Evolutionary conservation across 1,140 invertebrate genomes (phyloP), one percentile per base, ranked within the genome.

Genomic region (Heliconius eleuchia): DNA sequence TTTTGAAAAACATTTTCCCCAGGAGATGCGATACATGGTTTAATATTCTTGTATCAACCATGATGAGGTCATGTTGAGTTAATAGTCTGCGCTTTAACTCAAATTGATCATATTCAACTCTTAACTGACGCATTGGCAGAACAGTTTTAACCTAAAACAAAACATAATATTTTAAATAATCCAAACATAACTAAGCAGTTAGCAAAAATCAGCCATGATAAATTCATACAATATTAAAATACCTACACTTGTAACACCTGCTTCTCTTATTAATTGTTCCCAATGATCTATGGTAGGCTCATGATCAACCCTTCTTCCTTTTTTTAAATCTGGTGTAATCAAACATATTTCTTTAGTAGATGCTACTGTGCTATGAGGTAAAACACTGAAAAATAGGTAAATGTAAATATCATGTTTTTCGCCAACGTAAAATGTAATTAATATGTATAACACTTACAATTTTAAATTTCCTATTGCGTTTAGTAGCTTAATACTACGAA

Each of bases 61-160:
- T 93, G 79, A 96, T 96, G 50, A 95, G 91, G 85, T 97, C 96
- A 87, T 96, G 96, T 78, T 95, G 95, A 30, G 94, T 95, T 7
- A 96, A 85, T 1, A 97, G 88, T 82, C 96, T 95, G 34, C 95
- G 91, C 86, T 95, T 96, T 85, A 96, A 87, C 90, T 97, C 96
- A 92, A 93, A 96, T 55, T 96, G 96, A 83, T 96, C 95, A 90
- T 96, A 96, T 89, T 97, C 96, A 3, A 96, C 96, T 88, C 95
- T 95, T 2, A 97, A 83, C 85, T 96, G 95, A 84, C 96, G 95
- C 72, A 96, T 92, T 27, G 96, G 96, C 82, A 97, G 73, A 34
- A 94, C 80, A 39, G 92, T 94, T 86, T 93, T 94, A 1, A 94
- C 86, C 92, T 94, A 79, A 74, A 89, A 88, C 16, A 66, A 52